A percentile compares a stretch with the other conserved stretches of the same genome.
phyloP scores from a whole-genome alignment of 1,140 invertebrate species.

The Pachypeltis micranthus region DNA sequence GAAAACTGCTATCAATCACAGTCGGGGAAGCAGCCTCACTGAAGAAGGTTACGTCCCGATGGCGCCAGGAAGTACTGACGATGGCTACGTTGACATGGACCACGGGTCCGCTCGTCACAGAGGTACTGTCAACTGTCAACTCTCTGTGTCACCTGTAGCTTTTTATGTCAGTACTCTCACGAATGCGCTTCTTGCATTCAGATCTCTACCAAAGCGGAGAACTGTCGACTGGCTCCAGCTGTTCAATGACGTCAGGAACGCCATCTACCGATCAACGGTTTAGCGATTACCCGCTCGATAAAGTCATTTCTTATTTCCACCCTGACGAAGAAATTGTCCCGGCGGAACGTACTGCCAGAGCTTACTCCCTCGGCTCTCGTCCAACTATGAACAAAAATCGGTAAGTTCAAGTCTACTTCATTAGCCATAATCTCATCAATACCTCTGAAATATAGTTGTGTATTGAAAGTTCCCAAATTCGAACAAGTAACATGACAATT shows the following conservation, averaged over 20 bases:
- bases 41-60: constrained; percentile 51
- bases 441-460: too few species aligned
- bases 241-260: constrained; percentile 60
- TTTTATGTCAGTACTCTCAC: too few species aligned
- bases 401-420: constrained; percentile 25
- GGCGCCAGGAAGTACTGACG: constrained; percentile 40
- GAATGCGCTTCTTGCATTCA: too few species aligned
- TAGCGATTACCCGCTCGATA: constrained; percentile 52
- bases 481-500: too few species aligned
- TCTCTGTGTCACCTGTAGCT: too few species aligned
- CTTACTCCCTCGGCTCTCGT: constrained; percentile 77
- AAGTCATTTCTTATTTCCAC: constrained; percentile 48
- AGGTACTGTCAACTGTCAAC: too few species aligned
- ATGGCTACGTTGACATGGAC: constrained; percentile 56
- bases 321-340: constrained; percentile 43
- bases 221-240: constrained; percentile 47
- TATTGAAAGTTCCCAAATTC: too few species aligned
- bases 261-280: constrained; percentile 48
- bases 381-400: constrained; percentile 32
- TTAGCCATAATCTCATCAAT: too few species aligned
- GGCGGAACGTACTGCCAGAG: constrained; percentile 51
- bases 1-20: constrained; percentile 29
- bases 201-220: constrained; percentile 34
- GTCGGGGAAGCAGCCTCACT: constrained; percentile 35
- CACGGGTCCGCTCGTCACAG: constrained; percentile 32